phyloP scores from a whole-genome alignment of 2,113 vertebrate species.

The Psettodes erumei region DNA sequence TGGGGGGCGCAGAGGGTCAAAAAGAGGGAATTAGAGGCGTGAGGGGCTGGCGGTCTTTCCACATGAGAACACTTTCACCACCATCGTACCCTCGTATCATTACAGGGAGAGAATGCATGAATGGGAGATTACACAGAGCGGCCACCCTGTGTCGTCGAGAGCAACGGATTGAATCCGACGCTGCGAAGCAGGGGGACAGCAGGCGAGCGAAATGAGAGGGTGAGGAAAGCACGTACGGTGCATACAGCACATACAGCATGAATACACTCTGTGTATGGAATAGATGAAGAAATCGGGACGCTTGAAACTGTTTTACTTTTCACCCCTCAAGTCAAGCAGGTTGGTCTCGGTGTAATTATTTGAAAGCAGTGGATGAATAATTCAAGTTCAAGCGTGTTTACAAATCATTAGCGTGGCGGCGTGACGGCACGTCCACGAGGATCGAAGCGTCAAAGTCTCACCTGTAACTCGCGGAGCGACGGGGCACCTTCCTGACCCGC shows the following conservation, averaged over 20 bases:
- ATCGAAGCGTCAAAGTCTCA: constrained; percentile 44
- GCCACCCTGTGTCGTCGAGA: constrained; percentile 53
- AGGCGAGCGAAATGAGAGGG: constrained; percentile 30
- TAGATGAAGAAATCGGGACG: neutral
- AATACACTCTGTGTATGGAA: no score
- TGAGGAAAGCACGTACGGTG: neutral
- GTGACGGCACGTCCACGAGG: neutral
- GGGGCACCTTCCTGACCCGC: constrained; percentile 15
- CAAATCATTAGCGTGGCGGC: neutral
- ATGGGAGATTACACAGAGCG: constrained; percentile 78
- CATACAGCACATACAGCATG: no score
- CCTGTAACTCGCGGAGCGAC: constrained; percentile 40
- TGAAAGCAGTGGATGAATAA: neutral
- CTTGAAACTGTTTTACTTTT: neutral
- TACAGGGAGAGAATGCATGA: constrained; percentile 74
- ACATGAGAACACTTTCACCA: constrained; percentile 77
- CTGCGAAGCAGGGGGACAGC: constrained; percentile 45
- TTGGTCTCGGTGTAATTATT: neutral
- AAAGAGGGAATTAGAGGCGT: constrained; percentile 75
- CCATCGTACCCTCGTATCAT: constrained; percentile 31
- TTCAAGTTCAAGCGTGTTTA: constrained; percentile 55
- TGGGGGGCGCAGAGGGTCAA: constrained; percentile 22
- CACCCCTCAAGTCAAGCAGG: neutral
- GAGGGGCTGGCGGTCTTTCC: constrained; percentile 78
- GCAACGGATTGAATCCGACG: constrained; percentile 78